Evolutionary conservation across 2,888 invertebrate species (phyloP), one percentile per base, ranked within the genome.

Genomic region (Tipula vernalis): DNA sequence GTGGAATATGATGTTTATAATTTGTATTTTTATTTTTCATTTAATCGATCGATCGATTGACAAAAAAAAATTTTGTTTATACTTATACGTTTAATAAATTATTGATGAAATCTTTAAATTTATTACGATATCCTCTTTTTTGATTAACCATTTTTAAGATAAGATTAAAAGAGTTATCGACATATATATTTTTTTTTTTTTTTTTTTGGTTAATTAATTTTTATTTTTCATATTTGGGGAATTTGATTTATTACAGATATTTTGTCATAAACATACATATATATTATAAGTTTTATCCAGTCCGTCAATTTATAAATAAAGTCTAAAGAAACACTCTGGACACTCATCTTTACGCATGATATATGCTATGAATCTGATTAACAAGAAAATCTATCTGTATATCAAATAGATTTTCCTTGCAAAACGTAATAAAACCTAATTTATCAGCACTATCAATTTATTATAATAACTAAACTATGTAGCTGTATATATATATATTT

Each of bases 61-160:
- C 71, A 71, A 71, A 28, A 71, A 71, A 57, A 57, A n/a, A 51
- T 51, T 57, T 57, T 57, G 51, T 44, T 3, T 44, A 44, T 44
- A 12, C 28, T 10, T 71, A 71, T 28, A 18, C 28, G 18, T 71
- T 71, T 28, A 28, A 71, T 71, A 71, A 71, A 71, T 71, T 71
- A 71, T 71, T 71, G 71, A 71, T 71, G 71, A 71, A 71, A 71
- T 71, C 71, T 71, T 71, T 71, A 28, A 71, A 71, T 71, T 71
- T 71, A 71, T 71, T 71, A 71, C 71, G 71, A 71, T 71, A 71
- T 71, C 71, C 71, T 71, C 71, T 71, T 71, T 71, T 71, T 71
- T 71, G 71, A 71, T 71, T 71, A 71, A 71, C 71, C 71, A 71
- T 8, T 71, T 71, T 71, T 28, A 71, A 71, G 71, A 71, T 71